phyloP scores from a whole-genome alignment of 37 sponge, comb jelly and placozoan species.

The Aplysina aerophoba region DNA sequence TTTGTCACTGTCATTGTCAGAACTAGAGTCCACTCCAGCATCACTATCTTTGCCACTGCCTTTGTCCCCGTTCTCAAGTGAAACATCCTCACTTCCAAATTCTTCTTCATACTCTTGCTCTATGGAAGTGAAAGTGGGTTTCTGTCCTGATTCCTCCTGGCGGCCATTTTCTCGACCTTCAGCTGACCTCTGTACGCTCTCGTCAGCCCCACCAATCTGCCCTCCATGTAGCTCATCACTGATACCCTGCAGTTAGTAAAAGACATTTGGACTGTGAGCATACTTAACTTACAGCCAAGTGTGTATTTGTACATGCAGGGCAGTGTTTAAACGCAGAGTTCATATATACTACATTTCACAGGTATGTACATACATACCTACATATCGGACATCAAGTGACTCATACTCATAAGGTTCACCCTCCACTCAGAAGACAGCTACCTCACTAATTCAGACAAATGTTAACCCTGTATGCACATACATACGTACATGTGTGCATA shows the following conservation, averaged over 20 bases:
- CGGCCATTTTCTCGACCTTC: too few relatives aligned
- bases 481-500: too few relatives aligned
- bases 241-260: too few relatives aligned
- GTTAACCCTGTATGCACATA: too few relatives aligned
- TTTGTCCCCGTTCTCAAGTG: not conserved
- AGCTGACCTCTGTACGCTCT: too few relatives aligned
- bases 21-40: not conserved
- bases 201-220: too few relatives aligned
- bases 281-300: not conserved
- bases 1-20: not conserved
- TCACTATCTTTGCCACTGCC: not conserved
- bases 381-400: too few relatives aligned
- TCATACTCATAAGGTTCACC: too few relatives aligned
- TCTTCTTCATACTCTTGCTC: slow-evolving; percentile 19
- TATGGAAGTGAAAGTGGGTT: not conserved
- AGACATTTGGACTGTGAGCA: not conserved
- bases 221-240: too few relatives aligned
- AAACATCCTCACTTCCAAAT: not conserved
- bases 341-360: not conserved
- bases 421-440: too few relatives aligned
- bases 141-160: too few relatives aligned
- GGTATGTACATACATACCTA: slow-evolving; percentile 2
- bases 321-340: not conserved
- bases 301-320: not conserved
- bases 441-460: too few relatives aligned